Evolutionary conservation across 1,140 invertebrate genomes (phyloP).

Genomic region (Sycophila sp.): DNA sequence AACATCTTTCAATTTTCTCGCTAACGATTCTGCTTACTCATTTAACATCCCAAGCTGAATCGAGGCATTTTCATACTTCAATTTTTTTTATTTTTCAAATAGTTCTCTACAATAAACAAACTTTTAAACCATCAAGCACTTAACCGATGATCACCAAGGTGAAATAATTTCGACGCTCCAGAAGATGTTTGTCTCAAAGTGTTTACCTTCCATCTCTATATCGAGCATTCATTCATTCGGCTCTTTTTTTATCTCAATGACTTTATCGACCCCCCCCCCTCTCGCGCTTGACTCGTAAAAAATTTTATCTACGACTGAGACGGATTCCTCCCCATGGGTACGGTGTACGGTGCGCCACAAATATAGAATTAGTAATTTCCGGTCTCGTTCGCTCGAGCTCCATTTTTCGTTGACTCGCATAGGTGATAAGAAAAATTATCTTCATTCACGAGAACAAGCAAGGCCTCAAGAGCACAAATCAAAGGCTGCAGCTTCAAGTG

Average conservation of each 20-base stretch:
- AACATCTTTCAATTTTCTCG: no score
- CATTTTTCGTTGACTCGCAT: constrained; percentile 21
- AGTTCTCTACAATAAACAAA: no score
- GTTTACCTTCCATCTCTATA: no score
- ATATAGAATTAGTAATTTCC: constrained; percentile 16
- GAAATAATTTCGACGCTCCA: not conserved
- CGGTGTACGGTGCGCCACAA: not conserved
- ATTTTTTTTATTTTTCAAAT: no score
- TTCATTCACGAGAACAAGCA: not conserved
- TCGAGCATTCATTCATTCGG: not conserved
- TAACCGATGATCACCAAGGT: no score
- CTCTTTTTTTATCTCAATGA: constrained; percentile 6
- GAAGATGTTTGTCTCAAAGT: not conserved
- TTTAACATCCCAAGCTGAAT: no score
- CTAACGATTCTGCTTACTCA: no score
- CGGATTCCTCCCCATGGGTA: constrained; percentile 2
- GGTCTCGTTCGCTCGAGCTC: not conserved
- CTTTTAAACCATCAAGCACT: no score
- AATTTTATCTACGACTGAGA: constrained; percentile 5
- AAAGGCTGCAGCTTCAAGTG: no score
- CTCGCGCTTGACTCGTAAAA: not conserved
- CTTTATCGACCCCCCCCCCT: not conserved
- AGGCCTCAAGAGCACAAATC: not conserved
- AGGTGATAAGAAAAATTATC: constrained; percentile 28
- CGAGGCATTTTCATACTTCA: no score